A percentile compares a stretch with the other conserved stretches of the same genome.
Conservation (phyloP, 1,140 invertebrate genomes). For the Psix sp. region DNA sequence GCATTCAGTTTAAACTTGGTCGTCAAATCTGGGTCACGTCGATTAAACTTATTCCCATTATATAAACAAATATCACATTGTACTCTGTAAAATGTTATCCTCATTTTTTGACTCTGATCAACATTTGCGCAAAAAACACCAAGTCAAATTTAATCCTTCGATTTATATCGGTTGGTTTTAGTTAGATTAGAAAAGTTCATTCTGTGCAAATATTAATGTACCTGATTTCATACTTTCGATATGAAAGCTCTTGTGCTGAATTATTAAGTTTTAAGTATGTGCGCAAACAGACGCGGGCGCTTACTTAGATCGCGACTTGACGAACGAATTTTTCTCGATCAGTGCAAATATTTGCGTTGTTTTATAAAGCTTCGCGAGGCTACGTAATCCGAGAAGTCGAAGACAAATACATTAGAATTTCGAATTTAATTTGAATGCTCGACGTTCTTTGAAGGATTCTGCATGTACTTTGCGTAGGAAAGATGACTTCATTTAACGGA, state of each 20-base stretch:
- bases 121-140: not conserved
- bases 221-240: too few species aligned
- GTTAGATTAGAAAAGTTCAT: too few species aligned
- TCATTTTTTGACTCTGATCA: slow-evolving; percentile 1
- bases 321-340: slow-evolving; percentile 21
- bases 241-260: too few species aligned
- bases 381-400: slow-evolving; percentile 33
- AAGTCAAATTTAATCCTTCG: too few species aligned
- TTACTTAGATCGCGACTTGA: slow-evolving; percentile 4
- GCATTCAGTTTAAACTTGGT: not conserved
- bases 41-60: slow-evolving; percentile 33
- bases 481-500: slow-evolving; percentile 29
- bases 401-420: slow-evolving; percentile 39
- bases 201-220: too few species aligned
- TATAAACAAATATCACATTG: slow-evolving; percentile 38
- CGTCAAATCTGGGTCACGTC: slow-evolving; percentile 38
- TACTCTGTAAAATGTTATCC: too few species aligned
- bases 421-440: slow-evolving; percentile 39
- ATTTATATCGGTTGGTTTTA: too few species aligned
- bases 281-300: not conserved
- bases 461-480: slow-evolving; percentile 12
- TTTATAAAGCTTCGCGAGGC: slow-evolving; percentile 20
- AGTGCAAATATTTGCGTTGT: slow-evolving; percentile 25
- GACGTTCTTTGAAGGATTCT: slow-evolving; percentile 22
- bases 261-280: too few species aligned